Conservation (phyloP, 2,797 vertebrate genomes). For the Sebastes cheni region DNA sequence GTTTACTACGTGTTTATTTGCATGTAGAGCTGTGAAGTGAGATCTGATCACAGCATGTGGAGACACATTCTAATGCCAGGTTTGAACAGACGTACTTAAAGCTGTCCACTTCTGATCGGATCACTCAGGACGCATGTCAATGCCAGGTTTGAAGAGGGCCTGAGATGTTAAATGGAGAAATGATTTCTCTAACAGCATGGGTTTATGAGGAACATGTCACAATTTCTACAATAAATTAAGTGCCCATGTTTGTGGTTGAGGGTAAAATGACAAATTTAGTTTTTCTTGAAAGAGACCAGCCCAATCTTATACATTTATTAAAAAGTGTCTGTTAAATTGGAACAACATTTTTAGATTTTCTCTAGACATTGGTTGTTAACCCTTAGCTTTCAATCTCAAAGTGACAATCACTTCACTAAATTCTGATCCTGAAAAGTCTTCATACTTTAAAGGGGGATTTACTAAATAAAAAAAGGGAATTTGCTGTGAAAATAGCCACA, state of each 20-base stretch:
- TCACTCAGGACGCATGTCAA: too few relatives aligned
- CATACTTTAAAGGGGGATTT: too few relatives aligned
- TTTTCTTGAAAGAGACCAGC: not conserved
- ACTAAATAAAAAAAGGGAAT: not conserved
- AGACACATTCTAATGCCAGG: too few relatives aligned
- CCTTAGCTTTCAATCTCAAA: not conserved
- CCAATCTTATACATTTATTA: not conserved
- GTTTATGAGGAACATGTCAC: slow-evolving; percentile 25
- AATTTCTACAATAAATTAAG: slow-evolving; percentile 32
- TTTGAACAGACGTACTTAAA: too few relatives aligned
- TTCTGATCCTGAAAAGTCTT: not conserved
- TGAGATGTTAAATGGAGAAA: not conserved
- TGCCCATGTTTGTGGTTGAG: not conserved
- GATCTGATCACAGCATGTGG: too few relatives aligned
- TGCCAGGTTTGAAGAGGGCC: too few relatives aligned
- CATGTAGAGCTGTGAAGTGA: too few relatives aligned
- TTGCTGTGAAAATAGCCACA: slow-evolving; percentile 25
- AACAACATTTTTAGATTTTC: not conserved
- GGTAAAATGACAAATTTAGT: not conserved
- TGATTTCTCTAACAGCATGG: slow-evolving; percentile 6
- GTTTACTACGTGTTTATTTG: too few relatives aligned
- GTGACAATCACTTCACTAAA: not conserved
- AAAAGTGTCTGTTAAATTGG: not conserved
- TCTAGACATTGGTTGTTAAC: not conserved
- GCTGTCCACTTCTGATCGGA: too few relatives aligned